phyloP scores from a whole-genome alignment of 64 coral and sea anemone genomes.

The Hydrozoanthus tunicans region DNA sequence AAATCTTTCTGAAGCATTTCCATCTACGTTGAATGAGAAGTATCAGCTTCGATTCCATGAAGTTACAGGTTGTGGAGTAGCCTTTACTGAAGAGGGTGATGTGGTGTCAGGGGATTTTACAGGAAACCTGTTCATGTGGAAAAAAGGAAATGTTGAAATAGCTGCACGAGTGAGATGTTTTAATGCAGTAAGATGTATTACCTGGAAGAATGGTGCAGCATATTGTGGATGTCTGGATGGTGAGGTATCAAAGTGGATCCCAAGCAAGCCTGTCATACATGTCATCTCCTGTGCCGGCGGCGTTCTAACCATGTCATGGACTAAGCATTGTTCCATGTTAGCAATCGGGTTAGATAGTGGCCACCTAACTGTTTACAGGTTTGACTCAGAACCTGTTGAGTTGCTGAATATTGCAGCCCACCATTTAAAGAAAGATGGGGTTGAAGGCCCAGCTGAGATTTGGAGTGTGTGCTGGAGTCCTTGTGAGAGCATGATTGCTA shows the following conservation, averaged over 20 bases:
- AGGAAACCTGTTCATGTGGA: slow-evolving; percentile 82
- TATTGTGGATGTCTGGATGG: slow-evolving; percentile 83
- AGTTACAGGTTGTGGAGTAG: slow-evolving; percentile 88
- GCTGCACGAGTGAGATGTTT: slow-evolving; percentile 53
- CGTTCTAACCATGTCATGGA: slow-evolving; percentile 78
- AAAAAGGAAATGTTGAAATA: slow-evolving; percentile 58
- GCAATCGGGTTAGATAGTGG: slow-evolving; percentile 89
- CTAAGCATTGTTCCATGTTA: slow-evolving; percentile 54
- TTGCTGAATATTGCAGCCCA: slow-evolving; percentile 76
- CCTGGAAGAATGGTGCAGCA: slow-evolving; percentile 68
- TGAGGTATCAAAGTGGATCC: slow-evolving; percentile 67
- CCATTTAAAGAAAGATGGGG: slow-evolving; percentile 27
- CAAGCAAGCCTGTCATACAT: slow-evolving; percentile 3
- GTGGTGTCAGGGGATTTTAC: slow-evolving; percentile 81
- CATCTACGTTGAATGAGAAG: slow-evolving; percentile 31
- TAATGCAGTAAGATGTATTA: slow-evolving; percentile 68
- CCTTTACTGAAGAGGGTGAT: slow-evolving; percentile 46
- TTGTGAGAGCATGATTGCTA: slow-evolving; percentile 83
- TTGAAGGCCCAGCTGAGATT: slow-evolving; percentile 63
- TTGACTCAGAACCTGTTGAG: slow-evolving; percentile 47
- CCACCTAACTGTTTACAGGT: slow-evolving; percentile 65
- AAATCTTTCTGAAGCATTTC: slow-evolving; percentile 5
- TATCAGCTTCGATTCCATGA: slow-evolving; percentile 74
- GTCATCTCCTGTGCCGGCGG: slow-evolving; percentile 64
- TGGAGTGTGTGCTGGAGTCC: slow-evolving; percentile 98